A percentile compares a stretch with the other conserved stretches of the same genome.
phyloP scores from a whole-genome alignment of 2,113 vertebrate genomes.

The Tachuris rubrigastra region DNA sequence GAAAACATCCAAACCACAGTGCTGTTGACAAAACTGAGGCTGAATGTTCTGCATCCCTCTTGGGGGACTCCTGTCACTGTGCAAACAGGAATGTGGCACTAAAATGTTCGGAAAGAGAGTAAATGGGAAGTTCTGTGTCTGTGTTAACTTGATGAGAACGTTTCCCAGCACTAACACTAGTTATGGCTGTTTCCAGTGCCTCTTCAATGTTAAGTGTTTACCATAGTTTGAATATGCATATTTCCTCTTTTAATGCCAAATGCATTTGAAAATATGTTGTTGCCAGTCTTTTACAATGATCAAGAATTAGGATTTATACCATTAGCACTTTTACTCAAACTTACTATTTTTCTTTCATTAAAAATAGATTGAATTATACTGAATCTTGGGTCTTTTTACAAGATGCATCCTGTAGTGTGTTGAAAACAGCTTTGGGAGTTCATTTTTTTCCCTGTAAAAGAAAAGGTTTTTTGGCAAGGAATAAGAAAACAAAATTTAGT shows the following conservation, averaged over 20 bases:
- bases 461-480: background rate
- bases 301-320: background rate
- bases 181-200: background rate
- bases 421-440: background rate
- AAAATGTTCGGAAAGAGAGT: fast-evolving
- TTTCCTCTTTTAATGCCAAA: background rate
- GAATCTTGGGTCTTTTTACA: background rate
- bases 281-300: background rate
- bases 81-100: background rate
- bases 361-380: background rate
- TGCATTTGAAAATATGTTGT: background rate
- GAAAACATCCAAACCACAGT: background rate
- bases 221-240: background rate
- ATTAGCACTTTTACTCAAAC: background rate
- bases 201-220: background rate
- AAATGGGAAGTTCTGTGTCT: background rate
- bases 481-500: background rate
- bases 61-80: background rate
- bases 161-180: background rate
- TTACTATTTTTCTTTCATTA: background rate
- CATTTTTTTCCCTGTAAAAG: background rate
- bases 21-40: background rate
- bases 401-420: background rate
- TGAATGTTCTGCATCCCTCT: background rate
- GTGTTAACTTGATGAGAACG: background rate